Evolutionary conservation across 2,888 invertebrate species (phyloP).

Genomic region (Phragmatobia fuliginosa): DNA sequence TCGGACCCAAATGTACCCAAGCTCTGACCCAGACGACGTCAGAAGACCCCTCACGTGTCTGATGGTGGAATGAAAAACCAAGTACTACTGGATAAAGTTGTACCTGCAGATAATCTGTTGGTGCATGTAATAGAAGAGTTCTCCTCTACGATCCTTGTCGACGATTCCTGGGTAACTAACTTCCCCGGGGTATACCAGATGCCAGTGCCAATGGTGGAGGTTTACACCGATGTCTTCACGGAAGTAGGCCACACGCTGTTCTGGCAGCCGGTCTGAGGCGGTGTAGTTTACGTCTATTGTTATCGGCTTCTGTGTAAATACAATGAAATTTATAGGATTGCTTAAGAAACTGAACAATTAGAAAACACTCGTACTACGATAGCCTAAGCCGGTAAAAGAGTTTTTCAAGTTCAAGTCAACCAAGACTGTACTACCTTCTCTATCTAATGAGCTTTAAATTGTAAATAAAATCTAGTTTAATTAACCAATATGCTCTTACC

Average conservation of each 20-base stretch:
- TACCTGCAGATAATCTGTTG: constrained; percentile 89
- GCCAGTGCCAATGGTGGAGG: constrained; percentile 97
- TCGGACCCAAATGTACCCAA: no score
- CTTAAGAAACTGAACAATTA: not conserved
- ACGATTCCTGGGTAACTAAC: constrained; percentile 88
- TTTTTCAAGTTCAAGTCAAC: no score
- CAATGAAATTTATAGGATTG: not conserved
- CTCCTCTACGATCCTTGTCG: constrained; percentile 91
- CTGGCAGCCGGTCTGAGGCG: constrained; percentile 90
- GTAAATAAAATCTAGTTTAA: not conserved
- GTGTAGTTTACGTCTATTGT: constrained; percentile 91
- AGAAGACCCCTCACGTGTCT: no score
- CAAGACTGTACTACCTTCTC: no score
- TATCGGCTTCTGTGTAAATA: constrained; percentile 86
- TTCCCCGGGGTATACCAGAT: constrained; percentile 94
- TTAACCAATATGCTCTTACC: constrained; percentile 73
- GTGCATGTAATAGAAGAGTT: constrained; percentile 94
- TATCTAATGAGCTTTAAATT: not conserved
- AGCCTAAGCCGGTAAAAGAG: no score
- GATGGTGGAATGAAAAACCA: no score
- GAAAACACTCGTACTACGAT: no score
- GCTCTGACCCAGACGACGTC: no score
- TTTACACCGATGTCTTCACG: constrained; percentile 95
- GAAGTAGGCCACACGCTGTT: constrained; percentile 94
- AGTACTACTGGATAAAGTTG: not conserved